Conservation (phyloP, 2,888 invertebrate genomes). For the Lithophane ornitopus region DNA sequence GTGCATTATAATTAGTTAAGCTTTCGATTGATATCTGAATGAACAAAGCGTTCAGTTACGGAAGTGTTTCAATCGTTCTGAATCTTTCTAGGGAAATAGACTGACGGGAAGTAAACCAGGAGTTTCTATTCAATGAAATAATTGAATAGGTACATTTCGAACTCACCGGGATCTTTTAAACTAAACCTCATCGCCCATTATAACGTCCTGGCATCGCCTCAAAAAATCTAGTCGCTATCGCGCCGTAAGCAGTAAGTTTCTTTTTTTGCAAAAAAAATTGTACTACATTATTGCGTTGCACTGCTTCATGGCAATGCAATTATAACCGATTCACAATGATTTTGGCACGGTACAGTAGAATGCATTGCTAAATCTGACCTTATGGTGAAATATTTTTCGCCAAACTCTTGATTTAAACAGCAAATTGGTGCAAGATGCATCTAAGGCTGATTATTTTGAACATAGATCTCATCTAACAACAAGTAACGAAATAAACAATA, state of each 20-base stretch:
- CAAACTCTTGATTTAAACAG: neutral
- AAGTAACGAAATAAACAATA: neutral
- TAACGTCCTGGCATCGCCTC: too few relatives aligned
- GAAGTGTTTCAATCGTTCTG: constrained; percentile 3
- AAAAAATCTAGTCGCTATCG: too few relatives aligned
- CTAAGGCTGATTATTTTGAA: neutral
- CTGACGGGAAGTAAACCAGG: constrained; percentile 12
- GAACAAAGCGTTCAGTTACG: neutral
- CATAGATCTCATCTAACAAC: neutral
- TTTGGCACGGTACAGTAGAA: constrained; percentile 24
- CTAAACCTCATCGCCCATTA: neutral
- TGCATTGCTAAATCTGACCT: constrained; percentile 41
- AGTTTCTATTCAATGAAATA: neutral
- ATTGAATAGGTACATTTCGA: neutral
- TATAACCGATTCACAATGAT: constrained; percentile 13
- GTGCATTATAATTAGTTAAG: constrained; percentile 3
- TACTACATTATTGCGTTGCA: neutral
- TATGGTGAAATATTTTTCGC: constrained; percentile 3
- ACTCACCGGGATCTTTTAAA: neutral
- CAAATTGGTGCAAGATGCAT: constrained; percentile 4
- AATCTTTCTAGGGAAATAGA: constrained; percentile 17
- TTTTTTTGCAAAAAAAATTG: neutral
- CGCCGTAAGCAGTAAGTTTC: too few relatives aligned
- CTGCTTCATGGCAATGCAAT: constrained; percentile 3
- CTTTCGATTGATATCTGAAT: constrained; percentile 21